Conservation (phyloP, 1,140 invertebrate genomes). For the Cydia strobilella region DNA sequence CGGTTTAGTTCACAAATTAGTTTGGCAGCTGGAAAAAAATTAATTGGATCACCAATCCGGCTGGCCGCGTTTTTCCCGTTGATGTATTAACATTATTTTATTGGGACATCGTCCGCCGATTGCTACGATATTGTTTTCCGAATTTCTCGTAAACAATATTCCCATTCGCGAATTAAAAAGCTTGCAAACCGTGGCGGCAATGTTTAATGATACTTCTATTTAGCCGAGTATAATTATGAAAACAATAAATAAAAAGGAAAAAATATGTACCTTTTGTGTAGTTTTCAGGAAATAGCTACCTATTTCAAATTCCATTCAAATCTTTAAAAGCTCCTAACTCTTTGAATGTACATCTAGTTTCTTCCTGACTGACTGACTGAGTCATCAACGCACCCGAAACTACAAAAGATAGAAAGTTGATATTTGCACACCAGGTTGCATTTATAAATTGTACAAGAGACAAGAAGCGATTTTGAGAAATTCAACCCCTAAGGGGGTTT, state of each 20-base stretch:
- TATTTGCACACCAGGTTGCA: too few relatives aligned
- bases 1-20: slow-evolving; percentile 75
- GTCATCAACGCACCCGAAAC: too few relatives aligned
- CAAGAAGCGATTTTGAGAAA: too few relatives aligned
- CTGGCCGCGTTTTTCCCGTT: slow-evolving; percentile 41
- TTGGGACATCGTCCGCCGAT: slow-evolving; percentile 56
- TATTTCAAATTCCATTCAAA: too few relatives aligned
- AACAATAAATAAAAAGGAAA: slow-evolving; percentile 41
- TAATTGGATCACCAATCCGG: slow-evolving; percentile 63
- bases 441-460: too few relatives aligned
- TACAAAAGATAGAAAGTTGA: too few relatives aligned
- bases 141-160: slow-evolving; percentile 60
- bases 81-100: slow-evolving; percentile 75
- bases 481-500: too few relatives aligned
- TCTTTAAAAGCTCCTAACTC: too few relatives aligned
- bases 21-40: slow-evolving; percentile 71
- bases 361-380: too few relatives aligned
- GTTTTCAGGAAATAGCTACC: background rate
- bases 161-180: slow-evolving; percentile 58
- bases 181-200: slow-evolving; percentile 61
- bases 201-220: slow-evolving; percentile 60
- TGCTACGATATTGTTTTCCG: slow-evolving; percentile 46
- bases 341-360: too few relatives aligned
- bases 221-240: slow-evolving; percentile 52
- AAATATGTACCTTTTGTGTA: background rate